A percentile compares a stretch with the other conserved stretches of the same genome.
phyloP scores from a whole-genome alignment of 1,140 invertebrate species.

The Brachystomella parvula region DNA sequence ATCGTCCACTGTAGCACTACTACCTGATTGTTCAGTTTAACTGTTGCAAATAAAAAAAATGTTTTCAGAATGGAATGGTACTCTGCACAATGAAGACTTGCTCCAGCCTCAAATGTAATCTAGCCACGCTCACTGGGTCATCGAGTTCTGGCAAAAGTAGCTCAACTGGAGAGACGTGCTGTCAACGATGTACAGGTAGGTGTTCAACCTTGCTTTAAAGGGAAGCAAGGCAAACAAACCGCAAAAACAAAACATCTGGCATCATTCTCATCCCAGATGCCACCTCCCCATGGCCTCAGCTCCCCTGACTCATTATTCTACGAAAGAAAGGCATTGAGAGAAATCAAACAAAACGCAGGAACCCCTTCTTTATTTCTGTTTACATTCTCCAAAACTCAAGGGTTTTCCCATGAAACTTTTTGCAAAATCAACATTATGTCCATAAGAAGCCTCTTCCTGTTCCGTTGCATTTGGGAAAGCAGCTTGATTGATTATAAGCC shows the following conservation, averaged over 20 bases:
- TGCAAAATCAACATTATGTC: neutral
- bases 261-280: too few species aligned
- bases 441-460: neutral
- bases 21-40: too few species aligned
- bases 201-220: neutral
- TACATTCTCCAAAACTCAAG: neutral
- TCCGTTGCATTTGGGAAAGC: too few species aligned
- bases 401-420: neutral
- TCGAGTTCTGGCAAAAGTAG: neutral
- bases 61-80: conserved; percentile 37
- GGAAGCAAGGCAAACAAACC: neutral
- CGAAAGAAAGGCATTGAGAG: too few species aligned
- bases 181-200: conserved; percentile 28
- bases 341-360: neutral
- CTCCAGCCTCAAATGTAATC: conserved; percentile 26
- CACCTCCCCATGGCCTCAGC: too few species aligned
- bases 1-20: too few species aligned
- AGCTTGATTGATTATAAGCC: too few species aligned
- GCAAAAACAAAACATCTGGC: conserved; percentile 4
- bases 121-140: neutral
- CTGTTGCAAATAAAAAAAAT: too few species aligned
- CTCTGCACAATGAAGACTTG: conserved; percentile 31
- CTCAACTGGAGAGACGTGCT: conserved; percentile 19
- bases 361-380: neutral
- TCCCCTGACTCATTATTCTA: too few species aligned